Conservation (phyloP, 2,888 invertebrate genomes). For the Pemphredon lugubris region DNA sequence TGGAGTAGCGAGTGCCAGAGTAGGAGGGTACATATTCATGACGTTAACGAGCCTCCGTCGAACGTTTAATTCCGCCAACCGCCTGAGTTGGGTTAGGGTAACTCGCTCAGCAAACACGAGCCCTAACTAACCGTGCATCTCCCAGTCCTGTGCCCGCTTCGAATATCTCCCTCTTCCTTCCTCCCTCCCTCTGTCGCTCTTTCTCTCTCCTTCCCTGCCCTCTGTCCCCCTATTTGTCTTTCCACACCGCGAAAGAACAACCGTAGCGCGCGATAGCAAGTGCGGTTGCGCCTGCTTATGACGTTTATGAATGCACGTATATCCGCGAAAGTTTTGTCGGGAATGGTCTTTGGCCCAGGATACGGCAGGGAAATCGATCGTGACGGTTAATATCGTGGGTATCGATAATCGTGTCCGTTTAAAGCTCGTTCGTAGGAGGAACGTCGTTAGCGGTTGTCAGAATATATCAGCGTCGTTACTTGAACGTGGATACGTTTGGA, state of each 20-base stretch:
- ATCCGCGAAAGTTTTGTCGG: constrained; percentile 48
- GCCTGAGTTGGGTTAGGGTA: constrained; percentile 80
- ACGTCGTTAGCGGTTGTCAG: no score
- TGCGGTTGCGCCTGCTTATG: constrained; percentile 36
- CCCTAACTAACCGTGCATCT: constrained; percentile 80
- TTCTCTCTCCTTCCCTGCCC: constrained; percentile 43
- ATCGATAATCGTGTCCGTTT: no score
- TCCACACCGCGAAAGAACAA: constrained; percentile 71
- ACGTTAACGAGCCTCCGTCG: constrained; percentile 81
- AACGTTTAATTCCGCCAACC: constrained; percentile 81
- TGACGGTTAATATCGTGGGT: not conserved
- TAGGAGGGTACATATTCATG: constrained; percentile 81
- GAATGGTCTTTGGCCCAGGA: constrained; percentile 31
- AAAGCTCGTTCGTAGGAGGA: not conserved
- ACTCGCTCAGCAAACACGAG: constrained; percentile 81
- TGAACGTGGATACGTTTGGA: no score
- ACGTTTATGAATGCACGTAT: constrained; percentile 60
- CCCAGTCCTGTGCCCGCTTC: constrained; percentile 66
- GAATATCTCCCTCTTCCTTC: constrained; percentile 46
- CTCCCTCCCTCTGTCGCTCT: constrained; percentile 11
- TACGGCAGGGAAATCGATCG: constrained; percentile 16
- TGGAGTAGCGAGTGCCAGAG: constrained; percentile 72
- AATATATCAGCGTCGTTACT: no score
- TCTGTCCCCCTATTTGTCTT: constrained; percentile 72
- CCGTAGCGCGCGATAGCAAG: constrained; percentile 55